Evolutionary conservation across 1,140 invertebrate genomes (phyloP).

Genomic region (Musca vetustissima): DNA sequence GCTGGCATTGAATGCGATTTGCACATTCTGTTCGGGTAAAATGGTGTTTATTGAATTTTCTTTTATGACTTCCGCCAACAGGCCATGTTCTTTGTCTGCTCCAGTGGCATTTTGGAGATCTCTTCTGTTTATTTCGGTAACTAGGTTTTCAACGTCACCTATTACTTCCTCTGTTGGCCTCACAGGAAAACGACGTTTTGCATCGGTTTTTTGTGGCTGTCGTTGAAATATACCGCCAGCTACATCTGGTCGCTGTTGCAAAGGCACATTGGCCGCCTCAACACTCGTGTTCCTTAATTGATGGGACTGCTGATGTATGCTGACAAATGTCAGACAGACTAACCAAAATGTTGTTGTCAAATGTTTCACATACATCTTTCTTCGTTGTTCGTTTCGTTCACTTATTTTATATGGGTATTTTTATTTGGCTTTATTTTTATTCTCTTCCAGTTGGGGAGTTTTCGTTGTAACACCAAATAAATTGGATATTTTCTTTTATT

Average conservation of each 20-base stretch:
- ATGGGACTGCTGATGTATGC: constrained; percentile 30
- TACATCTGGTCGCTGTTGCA: neutral
- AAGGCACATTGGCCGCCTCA: neutral
- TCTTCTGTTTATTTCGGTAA: neutral
- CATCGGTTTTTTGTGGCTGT: neutral
- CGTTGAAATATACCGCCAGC: neutral
- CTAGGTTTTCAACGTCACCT: constrained; percentile 11
- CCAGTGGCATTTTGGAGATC: neutral
- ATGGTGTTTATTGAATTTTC: constrained; percentile 9
- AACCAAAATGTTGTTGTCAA: constrained; percentile 42
- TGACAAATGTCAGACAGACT: constrained; percentile 48
- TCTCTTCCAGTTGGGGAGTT: neutral
- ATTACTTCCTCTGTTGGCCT: constrained; percentile 27
- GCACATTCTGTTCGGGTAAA: no score
- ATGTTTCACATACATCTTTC: constrained; percentile 23
- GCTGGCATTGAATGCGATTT: no score
- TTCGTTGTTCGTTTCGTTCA: constrained; percentile 6
- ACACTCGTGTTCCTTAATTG: constrained; percentile 41
- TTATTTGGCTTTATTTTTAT: neutral
- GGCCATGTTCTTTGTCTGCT: neutral
- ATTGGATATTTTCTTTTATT: constrained; percentile 8
- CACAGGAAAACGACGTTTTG: constrained; percentile 28
- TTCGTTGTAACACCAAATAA: neutral
- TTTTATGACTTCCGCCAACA: constrained; percentile 5
- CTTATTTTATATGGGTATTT: no score